Percentiles rank a stretch among this genome's conserved stretches.
Conservation (phyloP, 2,888 invertebrate species). For the Erannis defoliaria region DNA sequence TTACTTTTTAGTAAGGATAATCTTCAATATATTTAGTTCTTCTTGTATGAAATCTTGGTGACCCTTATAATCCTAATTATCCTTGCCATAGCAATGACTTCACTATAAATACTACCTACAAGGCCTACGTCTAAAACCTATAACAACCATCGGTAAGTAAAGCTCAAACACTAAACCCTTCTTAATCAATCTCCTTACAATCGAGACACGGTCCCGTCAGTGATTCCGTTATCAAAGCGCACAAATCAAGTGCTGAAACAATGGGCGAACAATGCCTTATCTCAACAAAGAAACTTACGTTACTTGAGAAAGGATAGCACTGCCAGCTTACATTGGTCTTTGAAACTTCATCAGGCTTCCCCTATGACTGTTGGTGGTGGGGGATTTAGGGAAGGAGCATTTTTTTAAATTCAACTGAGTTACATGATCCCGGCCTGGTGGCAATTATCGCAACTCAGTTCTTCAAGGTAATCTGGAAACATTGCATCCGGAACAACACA, state of each 20-base stretch:
- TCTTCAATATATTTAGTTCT: no score
- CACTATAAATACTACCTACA: no score
- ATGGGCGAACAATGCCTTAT: slow-evolving; percentile 57
- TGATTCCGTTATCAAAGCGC: slow-evolving; percentile 59
- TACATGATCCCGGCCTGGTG: no score
- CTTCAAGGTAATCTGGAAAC: no score
- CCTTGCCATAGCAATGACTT: no score
- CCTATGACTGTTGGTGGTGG: slow-evolving; percentile 28
- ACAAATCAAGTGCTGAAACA: slow-evolving; percentile 58
- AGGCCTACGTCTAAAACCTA: background rate
- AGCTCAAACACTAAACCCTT: slow-evolving; percentile 46
- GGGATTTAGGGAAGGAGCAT: slow-evolving; percentile 5
- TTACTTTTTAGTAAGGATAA: no score
- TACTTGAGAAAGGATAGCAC: slow-evolving; percentile 57
- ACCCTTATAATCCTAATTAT: no score
- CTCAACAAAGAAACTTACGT: slow-evolving; percentile 63
- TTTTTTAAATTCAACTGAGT: background rate
- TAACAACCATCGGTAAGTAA: background rate
- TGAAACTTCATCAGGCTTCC: slow-evolving; percentile 52
- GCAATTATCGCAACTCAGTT: no score
- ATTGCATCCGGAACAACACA: no score
- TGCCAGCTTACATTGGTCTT: slow-evolving; percentile 54
- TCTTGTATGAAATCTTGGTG: no score
- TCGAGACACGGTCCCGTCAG: slow-evolving; percentile 51
- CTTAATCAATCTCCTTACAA: slow-evolving; percentile 57